Base-by-base conservation (phyloP, 2,888 invertebrate species). In the Polyommatus icarus region DNA sequence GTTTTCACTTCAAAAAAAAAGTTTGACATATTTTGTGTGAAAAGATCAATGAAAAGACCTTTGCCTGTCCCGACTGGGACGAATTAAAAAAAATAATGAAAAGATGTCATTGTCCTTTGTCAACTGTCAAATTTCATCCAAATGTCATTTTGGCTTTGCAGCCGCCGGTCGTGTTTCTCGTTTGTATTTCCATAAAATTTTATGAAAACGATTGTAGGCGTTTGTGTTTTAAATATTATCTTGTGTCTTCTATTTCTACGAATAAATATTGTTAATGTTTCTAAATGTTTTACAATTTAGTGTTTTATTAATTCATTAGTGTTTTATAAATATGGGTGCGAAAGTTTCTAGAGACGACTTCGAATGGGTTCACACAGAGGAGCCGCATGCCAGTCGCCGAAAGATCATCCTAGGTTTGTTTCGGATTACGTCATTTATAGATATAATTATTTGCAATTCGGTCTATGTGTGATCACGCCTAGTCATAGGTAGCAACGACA, bases 331-430 rank as follows among this genome's bases (percentile, higher is more conserved):
- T 84, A 99, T 99, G 99, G 99, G 99, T 80, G 98, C 98, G 83
- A 96, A 96, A 86, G 99, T 99, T 73, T 98, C 99, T 32, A 96
- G 98, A 85, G 97, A 96, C 1, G 99, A 99, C 94, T 99, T 99
- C 88, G 99, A 99, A 89, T 99, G 99, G 99, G 96, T 96, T 67
- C 98, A 98, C 85, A 98, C 98, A 0, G 99, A 99, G 87, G 99
- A 99, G 89, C 99, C 99, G 12, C 99, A 99, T 90, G 99, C 99
- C 7, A 97, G 97, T 79, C 96, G 99, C 80, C 95, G 99, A 80
- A 98, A 98, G 94, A 95, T 98, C 84, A 99, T 99, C 88, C 95
- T 99, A 87, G 97, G 98, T 98, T 95, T 83, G 90, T 87, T 77
- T 24, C 24, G 24, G 29, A 75, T 75, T 50, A 75, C 75, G 75